Conservation (phyloP, 30 jellyfish, hydroid and myxozoan species). For the Morbakka virulenta region DNA sequence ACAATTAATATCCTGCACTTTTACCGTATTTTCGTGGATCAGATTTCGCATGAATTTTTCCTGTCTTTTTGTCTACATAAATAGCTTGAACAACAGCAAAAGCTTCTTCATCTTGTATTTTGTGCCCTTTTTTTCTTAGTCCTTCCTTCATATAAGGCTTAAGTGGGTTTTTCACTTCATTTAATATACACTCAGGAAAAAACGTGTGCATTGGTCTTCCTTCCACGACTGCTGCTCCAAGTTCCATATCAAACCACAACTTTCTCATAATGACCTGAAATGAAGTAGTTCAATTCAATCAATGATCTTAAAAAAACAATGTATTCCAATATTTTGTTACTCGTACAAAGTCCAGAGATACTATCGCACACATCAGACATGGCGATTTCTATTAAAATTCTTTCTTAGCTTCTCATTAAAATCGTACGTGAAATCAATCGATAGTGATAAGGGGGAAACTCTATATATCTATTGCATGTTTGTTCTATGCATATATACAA, state of each 20-base stretch:
- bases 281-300: no score
- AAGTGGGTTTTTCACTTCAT: slow-evolving; percentile 38
- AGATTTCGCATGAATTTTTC: slow-evolving; percentile 50
- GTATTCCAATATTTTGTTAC: no score
- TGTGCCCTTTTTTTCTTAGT: slow-evolving; percentile 60
- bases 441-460: no score
- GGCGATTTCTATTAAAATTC: no score
- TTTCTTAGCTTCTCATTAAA: no score
- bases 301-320: no score
- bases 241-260: slow-evolving; percentile 66
- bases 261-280: slow-evolving; percentile 49
- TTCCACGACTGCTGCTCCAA: slow-evolving; percentile 63
- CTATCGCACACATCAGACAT: no score
- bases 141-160: slow-evolving; percentile 45
- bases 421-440: no score
- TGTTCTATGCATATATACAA: no score
- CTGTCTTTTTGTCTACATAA: slow-evolving; percentile 21
- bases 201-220: slow-evolving; percentile 73
- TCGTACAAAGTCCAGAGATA: no score
- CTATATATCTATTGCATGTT: no score
- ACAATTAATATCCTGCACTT: slow-evolving; percentile 75
- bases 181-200: slow-evolving; percentile 36
- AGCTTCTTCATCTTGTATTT: neutral
- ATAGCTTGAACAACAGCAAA: slow-evolving; percentile 68
- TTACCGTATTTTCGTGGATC: slow-evolving; percentile 75